A percentile compares a stretch with the other conserved stretches of the same genome.
phyloP scores from a whole-genome alignment of 1,140 invertebrate genomes.

The Drosophila prosaltans region DNA sequence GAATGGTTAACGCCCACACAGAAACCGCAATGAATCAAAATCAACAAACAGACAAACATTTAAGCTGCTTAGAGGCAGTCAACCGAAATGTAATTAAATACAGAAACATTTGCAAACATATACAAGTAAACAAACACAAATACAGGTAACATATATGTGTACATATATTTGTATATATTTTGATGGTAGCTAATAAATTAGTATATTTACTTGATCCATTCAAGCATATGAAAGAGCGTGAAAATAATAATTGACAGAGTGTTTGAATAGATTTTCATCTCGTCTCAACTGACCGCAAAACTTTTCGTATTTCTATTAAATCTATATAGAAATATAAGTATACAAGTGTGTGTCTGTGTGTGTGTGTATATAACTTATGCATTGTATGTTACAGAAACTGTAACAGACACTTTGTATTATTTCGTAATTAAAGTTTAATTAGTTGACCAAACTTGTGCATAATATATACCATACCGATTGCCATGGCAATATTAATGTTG shows the following conservation, averaged over 20 bases:
- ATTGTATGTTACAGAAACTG: slow-evolving; percentile 5
- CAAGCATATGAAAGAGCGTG: slow-evolving; percentile 16
- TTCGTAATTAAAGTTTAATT: slow-evolving; percentile 28
- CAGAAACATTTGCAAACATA: slow-evolving; percentile 1
- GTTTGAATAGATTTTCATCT: background rate
- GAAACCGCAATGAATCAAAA: slow-evolving; percentile 15
- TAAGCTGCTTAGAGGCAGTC: slow-evolving; percentile 14
- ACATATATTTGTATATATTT: background rate
- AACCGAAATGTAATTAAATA: slow-evolving; percentile 23
- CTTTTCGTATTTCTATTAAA: background rate
- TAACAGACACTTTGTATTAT: slow-evolving; percentile 16
- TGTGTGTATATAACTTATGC: background rate
- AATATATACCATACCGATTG: slow-evolving; percentile 4
- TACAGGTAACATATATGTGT: background rate
- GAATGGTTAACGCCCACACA: background rate
- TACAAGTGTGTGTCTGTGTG: background rate
- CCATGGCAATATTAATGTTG: background rate
- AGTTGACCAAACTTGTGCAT: slow-evolving; percentile 24
- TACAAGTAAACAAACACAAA: background rate
- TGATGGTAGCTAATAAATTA: slow-evolving; percentile 6
- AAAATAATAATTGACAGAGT: slow-evolving; percentile 16
- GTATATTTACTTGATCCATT: background rate
- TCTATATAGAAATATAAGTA: background rate
- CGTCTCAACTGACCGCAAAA: slow-evolving; percentile 13
- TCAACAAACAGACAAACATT: slow-evolving; percentile 10